Percentiles rank a stretch among this genome's conserved stretches.
Evolutionary conservation across 2,888 invertebrate genomes (phyloP).

Genomic region (Smittia sp.): DNA sequence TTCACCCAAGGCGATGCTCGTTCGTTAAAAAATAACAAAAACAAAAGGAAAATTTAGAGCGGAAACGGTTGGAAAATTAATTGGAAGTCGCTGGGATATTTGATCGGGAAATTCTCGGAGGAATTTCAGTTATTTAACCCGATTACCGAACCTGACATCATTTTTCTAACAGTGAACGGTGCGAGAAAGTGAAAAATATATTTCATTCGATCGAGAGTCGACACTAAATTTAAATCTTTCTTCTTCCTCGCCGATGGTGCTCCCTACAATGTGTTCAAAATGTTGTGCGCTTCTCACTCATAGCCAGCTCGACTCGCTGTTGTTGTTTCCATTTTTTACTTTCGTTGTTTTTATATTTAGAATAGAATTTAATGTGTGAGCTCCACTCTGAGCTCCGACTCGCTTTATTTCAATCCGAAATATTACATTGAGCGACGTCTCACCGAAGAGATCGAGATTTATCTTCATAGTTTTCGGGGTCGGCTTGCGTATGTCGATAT

Average conservation of each 20-base stretch:
- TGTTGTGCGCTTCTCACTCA: conserved; percentile 28
- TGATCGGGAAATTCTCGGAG: background rate
- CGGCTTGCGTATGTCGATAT: conserved; percentile 8
- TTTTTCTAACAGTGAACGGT: conserved; percentile 9
- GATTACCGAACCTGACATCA: conserved; percentile 21
- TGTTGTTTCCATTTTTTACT: conserved; percentile 9
- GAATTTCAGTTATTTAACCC: background rate
- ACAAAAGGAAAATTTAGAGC: background rate
- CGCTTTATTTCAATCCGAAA: background rate
- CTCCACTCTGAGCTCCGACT: conserved; percentile 1
- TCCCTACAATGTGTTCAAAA: conserved; percentile 41
- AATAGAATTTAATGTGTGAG: conserved; percentile 16
- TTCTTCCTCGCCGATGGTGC: conserved; percentile 9
- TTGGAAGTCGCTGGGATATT: background rate
- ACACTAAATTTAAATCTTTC: conserved; percentile 29
- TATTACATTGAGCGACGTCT: conserved; percentile 12
- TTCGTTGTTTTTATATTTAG: conserved; percentile 30
- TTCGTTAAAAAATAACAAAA: conserved; percentile 15
- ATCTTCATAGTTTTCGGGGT: conserved; percentile 22
- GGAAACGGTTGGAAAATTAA: background rate
- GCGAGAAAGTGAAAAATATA: background rate
- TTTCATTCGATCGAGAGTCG: conserved; percentile 11
- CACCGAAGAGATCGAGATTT: conserved; percentile 20
- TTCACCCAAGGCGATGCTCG: background rate
- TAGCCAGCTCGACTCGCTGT: background rate